These are phyloP conservation scores for Cataglyphis hispanica DNA, from an alignment of 1,140 invertebrate genomes.

Conservation along the genomic window DNA sequence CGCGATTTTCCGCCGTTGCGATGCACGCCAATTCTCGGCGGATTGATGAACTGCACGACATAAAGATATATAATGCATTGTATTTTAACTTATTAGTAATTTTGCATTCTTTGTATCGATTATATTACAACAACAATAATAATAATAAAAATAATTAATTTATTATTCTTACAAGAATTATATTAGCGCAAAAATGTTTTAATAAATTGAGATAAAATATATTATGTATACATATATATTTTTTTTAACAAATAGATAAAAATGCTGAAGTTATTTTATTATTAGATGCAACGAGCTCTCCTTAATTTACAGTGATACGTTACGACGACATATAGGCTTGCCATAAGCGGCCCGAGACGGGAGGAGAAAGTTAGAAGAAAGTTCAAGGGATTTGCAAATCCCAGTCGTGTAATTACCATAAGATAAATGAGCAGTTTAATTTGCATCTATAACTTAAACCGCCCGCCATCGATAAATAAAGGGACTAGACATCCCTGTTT, in stretches of 20 bases:
- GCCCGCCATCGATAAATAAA: slow-evolving; percentile 42
- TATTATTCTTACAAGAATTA: not conserved
- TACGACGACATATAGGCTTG: slow-evolving; percentile 34
- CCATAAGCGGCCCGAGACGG: slow-evolving; percentile 10
- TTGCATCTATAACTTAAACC: slow-evolving; percentile 57
- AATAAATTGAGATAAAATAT: not conserved
- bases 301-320: slow-evolving; percentile 45
- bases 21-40: not conserved
- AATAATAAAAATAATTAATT: not conserved
- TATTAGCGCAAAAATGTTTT: not conserved
- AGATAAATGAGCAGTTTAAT: slow-evolving; percentile 61
- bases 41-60: not conserved
- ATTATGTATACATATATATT: too few species aligned
- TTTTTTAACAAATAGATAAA: not conserved
- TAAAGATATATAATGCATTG: not conserved
- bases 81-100: not conserved
- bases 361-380: slow-evolving; percentile 57
- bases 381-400: slow-evolving; percentile 62
- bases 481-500: slow-evolving; percentile 20
- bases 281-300: not conserved
- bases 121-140: not conserved
- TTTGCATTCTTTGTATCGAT: not conserved
- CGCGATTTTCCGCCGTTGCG: not conserved
- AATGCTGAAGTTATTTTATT: not conserved
- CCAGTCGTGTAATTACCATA: slow-evolving; percentile 59